These are phyloP conservation scores for Drosophila sp. DNA, from an alignment of 1,140 invertebrate species.

Conservation along the genomic window DNA sequence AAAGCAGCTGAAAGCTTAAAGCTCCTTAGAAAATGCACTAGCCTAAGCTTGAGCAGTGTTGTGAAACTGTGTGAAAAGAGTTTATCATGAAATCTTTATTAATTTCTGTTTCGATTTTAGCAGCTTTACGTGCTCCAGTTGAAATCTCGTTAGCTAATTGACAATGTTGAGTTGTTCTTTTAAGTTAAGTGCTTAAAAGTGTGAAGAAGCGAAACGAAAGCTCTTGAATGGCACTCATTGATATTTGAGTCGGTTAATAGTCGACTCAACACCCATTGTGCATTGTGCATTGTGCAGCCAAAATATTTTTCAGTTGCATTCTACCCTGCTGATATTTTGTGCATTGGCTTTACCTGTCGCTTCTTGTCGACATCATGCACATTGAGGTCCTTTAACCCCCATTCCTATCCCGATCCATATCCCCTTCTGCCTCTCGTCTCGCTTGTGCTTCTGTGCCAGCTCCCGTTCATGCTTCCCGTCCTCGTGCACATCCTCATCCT, in stretches of 20 bases:
- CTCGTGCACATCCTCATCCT: not conserved
- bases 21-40: too few relatives aligned
- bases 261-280: constrained; percentile 37
- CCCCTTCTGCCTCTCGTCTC: not conserved
- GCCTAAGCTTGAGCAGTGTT: too few relatives aligned
- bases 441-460: not conserved
- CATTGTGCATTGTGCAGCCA: constrained; percentile 24
- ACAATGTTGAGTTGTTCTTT: constrained; percentile 16
- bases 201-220: constrained; percentile 14
- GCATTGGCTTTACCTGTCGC: constrained; percentile 68
- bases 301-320: constrained; percentile 42
- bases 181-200: constrained; percentile 21
- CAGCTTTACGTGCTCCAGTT: not conserved
- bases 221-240: constrained; percentile 22
- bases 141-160: constrained; percentile 14
- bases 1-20: too few relatives aligned
- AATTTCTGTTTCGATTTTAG: not conserved
- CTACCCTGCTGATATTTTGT: constrained; percentile 60
- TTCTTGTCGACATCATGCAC: constrained; percentile 36
- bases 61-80: too few relatives aligned
- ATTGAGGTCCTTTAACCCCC: not conserved
- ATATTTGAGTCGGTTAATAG: constrained; percentile 28
- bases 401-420: too few relatives aligned
- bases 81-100: not conserved
- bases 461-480: not conserved